Conservation (phyloP, 2,797 vertebrate species). For the Sitta carolinensis region DNA sequence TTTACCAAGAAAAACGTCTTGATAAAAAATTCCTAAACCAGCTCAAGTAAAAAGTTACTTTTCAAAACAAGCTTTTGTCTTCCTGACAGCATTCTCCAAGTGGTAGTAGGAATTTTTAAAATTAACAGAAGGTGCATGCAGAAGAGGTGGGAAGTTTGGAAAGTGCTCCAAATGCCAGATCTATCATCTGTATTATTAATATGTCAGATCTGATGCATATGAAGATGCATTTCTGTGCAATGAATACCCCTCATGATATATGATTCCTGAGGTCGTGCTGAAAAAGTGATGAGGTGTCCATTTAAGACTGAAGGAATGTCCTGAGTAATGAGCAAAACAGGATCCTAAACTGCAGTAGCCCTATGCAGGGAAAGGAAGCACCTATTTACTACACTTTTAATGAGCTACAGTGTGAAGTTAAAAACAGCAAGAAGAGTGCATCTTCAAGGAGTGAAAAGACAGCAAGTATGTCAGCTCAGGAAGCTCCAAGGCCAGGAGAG, state of each 20-base stretch:
- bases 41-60: neutral
- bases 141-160: slow-evolving; percentile 32
- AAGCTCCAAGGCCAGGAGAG: neutral
- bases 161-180: slow-evolving; percentile 13
- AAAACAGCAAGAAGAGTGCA: neutral
- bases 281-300: neutral
- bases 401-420: neutral
- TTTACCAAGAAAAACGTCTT: neutral
- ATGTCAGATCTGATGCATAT: neutral
- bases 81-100: slow-evolving; percentile 7
- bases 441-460: neutral
- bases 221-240: neutral
- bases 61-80: slow-evolving; percentile 22
- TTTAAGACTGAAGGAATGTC: neutral
- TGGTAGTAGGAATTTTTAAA: slow-evolving; percentile 4
- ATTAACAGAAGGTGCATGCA: neutral
- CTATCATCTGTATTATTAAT: slow-evolving; percentile 11
- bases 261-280: fast-evolving
- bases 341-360: neutral
- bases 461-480: neutral
- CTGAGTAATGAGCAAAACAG: neutral
- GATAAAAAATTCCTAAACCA: neutral
- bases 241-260: neutral
- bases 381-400: neutral
- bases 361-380: neutral